A percentile compares a stretch with the other conserved stretches of the same genome.
Conservation (phyloP, 1,140 invertebrate genomes). For the Leptinotarsa defecta region DNA sequence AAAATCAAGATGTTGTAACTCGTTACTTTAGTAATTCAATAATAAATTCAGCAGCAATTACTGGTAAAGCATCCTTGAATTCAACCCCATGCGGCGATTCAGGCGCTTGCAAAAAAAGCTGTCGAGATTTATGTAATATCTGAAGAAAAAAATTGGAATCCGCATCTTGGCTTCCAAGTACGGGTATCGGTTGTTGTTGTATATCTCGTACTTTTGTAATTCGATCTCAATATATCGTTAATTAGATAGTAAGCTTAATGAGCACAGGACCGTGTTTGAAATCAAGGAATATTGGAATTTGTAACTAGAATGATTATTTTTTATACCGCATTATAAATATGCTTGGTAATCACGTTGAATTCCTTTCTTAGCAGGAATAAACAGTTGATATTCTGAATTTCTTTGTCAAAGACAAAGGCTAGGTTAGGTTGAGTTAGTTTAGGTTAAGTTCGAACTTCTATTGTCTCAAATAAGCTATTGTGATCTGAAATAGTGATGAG, state of each 20-base stretch:
- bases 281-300: neutral
- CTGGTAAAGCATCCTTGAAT: constrained; percentile 6
- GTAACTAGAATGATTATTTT: no score
- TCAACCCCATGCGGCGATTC: neutral
- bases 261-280: constrained; percentile 9
- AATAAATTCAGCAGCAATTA: neutral
- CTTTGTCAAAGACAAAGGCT: no score
- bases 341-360: no score
- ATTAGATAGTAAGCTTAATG: constrained; percentile 23
- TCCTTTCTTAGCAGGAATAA: no score
- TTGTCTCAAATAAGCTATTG: no score
- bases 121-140: constrained; percentile 27
- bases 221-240: constrained; percentile 26
- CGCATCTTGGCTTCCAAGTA: constrained; percentile 19
- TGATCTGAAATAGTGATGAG: no score
- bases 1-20: no score
- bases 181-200: neutral
- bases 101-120: neutral
- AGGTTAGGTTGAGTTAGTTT: no score
- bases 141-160: constrained; percentile 15
- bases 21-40: neutral
- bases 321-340: no score
- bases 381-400: no score
- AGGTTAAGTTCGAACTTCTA: no score
- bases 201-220: constrained; percentile 25